phyloP scores from a whole-genome alignment of 2,888 invertebrate genomes.

The Tachina fera region DNA sequence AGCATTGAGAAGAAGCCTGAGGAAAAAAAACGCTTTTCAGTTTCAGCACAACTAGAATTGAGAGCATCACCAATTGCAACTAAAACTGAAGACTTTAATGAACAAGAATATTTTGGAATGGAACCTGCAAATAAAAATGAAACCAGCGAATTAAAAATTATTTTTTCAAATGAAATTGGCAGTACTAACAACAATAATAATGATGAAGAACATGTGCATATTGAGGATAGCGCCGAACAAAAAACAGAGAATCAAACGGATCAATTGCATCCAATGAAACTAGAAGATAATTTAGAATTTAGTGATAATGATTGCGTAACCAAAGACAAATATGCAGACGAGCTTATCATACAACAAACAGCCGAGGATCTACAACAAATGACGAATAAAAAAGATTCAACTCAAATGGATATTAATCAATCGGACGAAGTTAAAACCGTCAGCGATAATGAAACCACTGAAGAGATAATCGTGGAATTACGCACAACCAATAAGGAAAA shows the following conservation, averaged over 20 bases:
- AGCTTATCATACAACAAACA: slow-evolving; percentile 47
- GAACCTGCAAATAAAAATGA: slow-evolving; percentile 4
- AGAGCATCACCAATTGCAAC: slow-evolving; percentile 14
- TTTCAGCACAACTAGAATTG: slow-evolving; percentile 72
- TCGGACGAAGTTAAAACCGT: slow-evolving; percentile 47
- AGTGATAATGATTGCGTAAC: slow-evolving; percentile 78
- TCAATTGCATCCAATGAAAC: slow-evolving; percentile 58
- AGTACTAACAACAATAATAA: slow-evolving; percentile 67
- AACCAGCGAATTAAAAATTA: slow-evolving; percentile 45
- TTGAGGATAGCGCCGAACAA: slow-evolving; percentile 22
- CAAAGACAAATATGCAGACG: slow-evolving; percentile 77
- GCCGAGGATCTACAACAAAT: slow-evolving; percentile 62
- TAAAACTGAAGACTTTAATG: slow-evolving; percentile 40
- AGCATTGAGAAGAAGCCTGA: background rate
- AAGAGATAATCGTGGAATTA: slow-evolving; percentile 61
- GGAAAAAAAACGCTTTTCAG: slow-evolving; percentile 66
- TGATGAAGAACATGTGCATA: slow-evolving; percentile 37
- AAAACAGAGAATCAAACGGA: slow-evolving; percentile 44
- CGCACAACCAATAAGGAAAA: slow-evolving; percentile 59
- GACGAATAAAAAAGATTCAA: slow-evolving; percentile 43
- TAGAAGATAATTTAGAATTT: slow-evolving; percentile 71
- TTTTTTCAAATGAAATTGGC: slow-evolving; percentile 47
- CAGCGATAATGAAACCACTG: slow-evolving; percentile 6
- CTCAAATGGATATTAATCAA: background rate
- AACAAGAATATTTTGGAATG: slow-evolving; percentile 35